Base-by-base conservation (phyloP, 2,888 invertebrate genomes). In the Pegoplata infirma region DNA sequence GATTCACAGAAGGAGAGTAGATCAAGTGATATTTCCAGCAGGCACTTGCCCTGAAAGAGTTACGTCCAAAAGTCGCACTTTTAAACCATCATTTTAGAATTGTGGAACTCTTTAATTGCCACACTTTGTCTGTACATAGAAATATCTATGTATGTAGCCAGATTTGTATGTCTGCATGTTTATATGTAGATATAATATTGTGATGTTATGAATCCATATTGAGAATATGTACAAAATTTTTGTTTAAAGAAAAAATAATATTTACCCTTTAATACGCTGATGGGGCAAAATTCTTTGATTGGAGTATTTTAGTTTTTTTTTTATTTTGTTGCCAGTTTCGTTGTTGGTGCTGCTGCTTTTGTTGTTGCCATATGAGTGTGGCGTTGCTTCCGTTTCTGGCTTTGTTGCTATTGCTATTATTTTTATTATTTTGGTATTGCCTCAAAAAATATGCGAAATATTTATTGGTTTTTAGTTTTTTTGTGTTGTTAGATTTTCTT, bases 181-280 rank as follows among this genome's bases (percentile, higher is more conserved):
- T 40, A 2, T 40, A n/a, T 40, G 36, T 36, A n/a, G 1, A 36
- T 36, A 36, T 0, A 36, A 36, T 36, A n/a, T 40, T 40, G n/a
- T 40, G n/a, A n/a, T 40, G n/a, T 40, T 3, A n/a, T 40, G n/a
- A 40, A 40, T 25, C 5, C 3, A 25, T 5, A n/a, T 40, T 40
- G n/a, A 40, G n/a, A 40, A 40, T 5, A 40, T 40, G n/a, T n/a
- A n/a, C n/a, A n/a, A n/a, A n/a, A n/a, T n/a, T n/a, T 40, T 40
- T 56, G 3, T 44, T 32, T 44, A 32, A 71, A n/a, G n/a, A n/a
- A n/a, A n/a, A 19, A 71, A 53, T 59, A 66, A 66, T 58, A 73
- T 66, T 66, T 73, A 67, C 53, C 66, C 66, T 59, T 66, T 74
- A 59, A 74, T 59, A 59, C 46, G 73, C 73, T 74, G 73, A 74